Base-by-base conservation (phyloP, 2,888 invertebrate genomes). In the Biston stratarius region DNA sequence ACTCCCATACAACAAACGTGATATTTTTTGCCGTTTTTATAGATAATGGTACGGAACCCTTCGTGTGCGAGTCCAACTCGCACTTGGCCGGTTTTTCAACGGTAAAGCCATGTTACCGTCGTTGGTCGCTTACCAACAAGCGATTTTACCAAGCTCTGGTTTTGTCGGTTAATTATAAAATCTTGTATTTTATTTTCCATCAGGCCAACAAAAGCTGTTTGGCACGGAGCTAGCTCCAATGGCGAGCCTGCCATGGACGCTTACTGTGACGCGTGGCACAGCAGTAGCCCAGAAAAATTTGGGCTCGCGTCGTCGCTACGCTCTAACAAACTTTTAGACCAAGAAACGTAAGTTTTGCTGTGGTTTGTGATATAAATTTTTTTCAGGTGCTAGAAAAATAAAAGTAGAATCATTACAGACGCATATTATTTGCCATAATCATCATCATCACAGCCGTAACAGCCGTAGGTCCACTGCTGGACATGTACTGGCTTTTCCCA, bases 261-360 rank as follows among this genome's bases (percentile, higher is more conserved):
- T 42, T 98, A 97, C 83, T 99, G 99, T 89, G 97, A 98, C 84
- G 98, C 98, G 56, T 99, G 99, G 99, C 97, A 97, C 85, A 96
- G 97, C 62, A 95, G 96, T 74, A 96, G 95, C 61, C 92, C 95
- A 9, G 96, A 97, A 82, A 97, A 97, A 86, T 96, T 96, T 70
- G 99, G 98, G 0, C 94, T 98, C 62, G 99, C 97, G 55, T 98
- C 98, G 67, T 96, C 97, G 52, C 95, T 99, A 64, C 94, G 96
- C 83, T 96, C 96, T 70, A 96, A 96, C 84, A 96, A 96, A 85
- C 94, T 98, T 72, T 94, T 98, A 79, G 97, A 97, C 79, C 97
- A 97, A 91, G 95, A 96, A 77, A 93, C 94, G 86, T 94, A 84
- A 87, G 92, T 88, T 63, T 60, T 61, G 12, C 11, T 36, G 8